A percentile compares a stretch with the other conserved stretches of the same genome.
These are phyloP conservation scores for Protosalanx chinensis DNA, from an alignment of 2,797 vertebrate genomes.

Conservation along the genomic window DNA sequence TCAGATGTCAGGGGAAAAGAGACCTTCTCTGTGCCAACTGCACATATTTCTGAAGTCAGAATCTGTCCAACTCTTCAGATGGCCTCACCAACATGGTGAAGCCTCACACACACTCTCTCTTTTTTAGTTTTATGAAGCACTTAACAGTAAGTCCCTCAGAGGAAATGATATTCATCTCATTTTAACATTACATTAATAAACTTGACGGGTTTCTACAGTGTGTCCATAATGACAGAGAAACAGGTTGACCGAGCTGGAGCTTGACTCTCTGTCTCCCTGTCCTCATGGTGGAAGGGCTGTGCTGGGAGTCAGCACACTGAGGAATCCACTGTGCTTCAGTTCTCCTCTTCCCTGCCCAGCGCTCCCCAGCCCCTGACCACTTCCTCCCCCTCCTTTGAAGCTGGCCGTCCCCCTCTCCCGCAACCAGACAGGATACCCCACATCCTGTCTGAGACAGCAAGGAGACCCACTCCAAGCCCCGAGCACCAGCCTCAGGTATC, in stretches of 20 bases:
- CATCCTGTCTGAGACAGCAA: conserved; percentile 71
- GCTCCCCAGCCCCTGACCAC: conserved; percentile 61
- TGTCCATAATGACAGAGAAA: neutral
- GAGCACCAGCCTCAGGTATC: conserved; percentile 33
- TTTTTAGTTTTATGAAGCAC: too few species aligned
- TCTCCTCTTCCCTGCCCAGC: conserved; percentile 33
- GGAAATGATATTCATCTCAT: neutral
- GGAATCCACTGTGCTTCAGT: conserved; percentile 3
- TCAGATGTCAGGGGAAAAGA: conserved; percentile 69
- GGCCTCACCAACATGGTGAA: conserved; percentile 46
- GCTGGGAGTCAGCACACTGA: conserved; percentile 13
- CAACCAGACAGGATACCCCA: conserved; percentile 71
- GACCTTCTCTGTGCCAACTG: conserved; percentile 71
- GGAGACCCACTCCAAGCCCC: conserved; percentile 40
- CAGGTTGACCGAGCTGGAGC: conserved; percentile 18
- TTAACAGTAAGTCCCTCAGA: conserved; percentile 13
- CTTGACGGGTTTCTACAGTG: too few species aligned
- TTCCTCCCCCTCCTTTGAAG: conserved; percentile 71
- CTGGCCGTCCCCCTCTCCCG: conserved; percentile 42
- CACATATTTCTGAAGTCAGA: conserved; percentile 75
- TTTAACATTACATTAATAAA: too few species aligned
- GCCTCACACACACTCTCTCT: neutral
- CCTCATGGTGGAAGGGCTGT: conserved; percentile 6
- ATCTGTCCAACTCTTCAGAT: conserved; percentile 64
- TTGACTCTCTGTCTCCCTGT: conserved; percentile 1